A percentile compares a stretch with the other conserved stretches of the same genome.
Conservation (phyloP, 30 jellyfish, hydroid and myxozoan genomes). For the Nemopilema nomurai region DNA sequence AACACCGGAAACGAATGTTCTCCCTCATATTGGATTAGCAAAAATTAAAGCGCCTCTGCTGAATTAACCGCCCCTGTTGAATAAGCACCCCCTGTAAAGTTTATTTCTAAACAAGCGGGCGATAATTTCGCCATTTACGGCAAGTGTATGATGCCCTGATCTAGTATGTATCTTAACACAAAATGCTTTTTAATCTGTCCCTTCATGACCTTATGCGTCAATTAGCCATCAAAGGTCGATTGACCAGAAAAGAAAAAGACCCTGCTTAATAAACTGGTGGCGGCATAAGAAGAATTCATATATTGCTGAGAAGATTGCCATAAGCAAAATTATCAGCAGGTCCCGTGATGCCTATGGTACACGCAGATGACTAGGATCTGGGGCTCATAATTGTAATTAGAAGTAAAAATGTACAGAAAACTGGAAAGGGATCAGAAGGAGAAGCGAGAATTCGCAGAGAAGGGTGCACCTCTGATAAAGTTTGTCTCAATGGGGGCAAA, state of each 20-base stretch:
- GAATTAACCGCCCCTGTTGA: too few species aligned
- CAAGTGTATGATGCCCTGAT: too few species aligned
- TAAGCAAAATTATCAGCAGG: neutral
- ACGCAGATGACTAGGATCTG: neutral
- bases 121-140: too few species aligned
- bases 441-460: neutral
- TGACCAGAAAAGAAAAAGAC: neutral
- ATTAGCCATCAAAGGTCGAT: neutral
- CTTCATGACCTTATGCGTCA: too few species aligned
- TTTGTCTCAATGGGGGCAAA: constrained; percentile 38
- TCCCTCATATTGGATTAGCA: too few species aligned
- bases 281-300: neutral
- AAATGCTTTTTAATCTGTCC: too few species aligned
- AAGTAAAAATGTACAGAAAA: neutral
- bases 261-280: neutral
- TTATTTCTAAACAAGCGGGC: too few species aligned
- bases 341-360: neutral
- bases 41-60: too few species aligned
- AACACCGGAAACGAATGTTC: too few species aligned
- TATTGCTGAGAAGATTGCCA: neutral
- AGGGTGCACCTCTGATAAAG: constrained; percentile 16
- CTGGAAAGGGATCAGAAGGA: too few species aligned
- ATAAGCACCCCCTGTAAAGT: too few species aligned
- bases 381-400: neutral
- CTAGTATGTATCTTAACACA: too few species aligned